Base-by-base conservation (phyloP, 2,797 vertebrate species). In the Discoglossus pictus region DNA sequence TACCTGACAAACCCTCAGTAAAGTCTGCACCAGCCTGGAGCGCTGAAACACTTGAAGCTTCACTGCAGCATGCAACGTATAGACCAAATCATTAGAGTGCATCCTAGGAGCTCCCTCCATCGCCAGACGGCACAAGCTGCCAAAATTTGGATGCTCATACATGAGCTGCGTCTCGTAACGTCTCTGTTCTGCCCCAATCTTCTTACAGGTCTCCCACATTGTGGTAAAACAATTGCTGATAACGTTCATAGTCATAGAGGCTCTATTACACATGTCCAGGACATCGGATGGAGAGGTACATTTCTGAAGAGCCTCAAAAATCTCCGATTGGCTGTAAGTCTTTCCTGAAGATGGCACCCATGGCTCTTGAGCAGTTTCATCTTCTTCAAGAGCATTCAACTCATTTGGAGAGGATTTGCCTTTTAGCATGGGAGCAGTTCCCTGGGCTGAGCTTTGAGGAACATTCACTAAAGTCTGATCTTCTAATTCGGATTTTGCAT, bases 1-100 rank as follows among this genome's bases (percentile, higher is more conserved):
- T 78, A 96, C 97, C 87, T 98, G 95, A 46, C 86, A 86, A 8
- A 83, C 59, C 13, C 92, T 87, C 42, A 98, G 75, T 52, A 94
- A 80, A 1, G 90, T 93, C 81, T 98, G 94, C 23, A 98, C 75
- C 0, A 97, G 83, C 0, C 83, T 84, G 2, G 92, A 93, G 3
- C 78, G 81, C 63, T 95, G 92, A 2, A 91, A 80, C 24, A 98
- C 74, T 0, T 92, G 89, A 1, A 98, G 82, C 23, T 69, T 92
- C 73, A 95, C 59, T 6, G 89, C 13, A 0, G 89, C 83, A n/a
- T 92, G 72, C 35, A 99, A 84, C 27, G 82, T 82, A 62, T 91
- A 93, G 7, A 84, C 76, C 35, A 94, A 8, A 34, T 88, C 77
- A 0, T 76, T 10, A 1, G 7, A 67, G 0, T 0, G 25, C 88